A percentile compares a stretch with the other conserved stretches of the same genome.
Conservation (phyloP, 2,113 vertebrate species). For the Rousettus leschenaultii region DNA sequence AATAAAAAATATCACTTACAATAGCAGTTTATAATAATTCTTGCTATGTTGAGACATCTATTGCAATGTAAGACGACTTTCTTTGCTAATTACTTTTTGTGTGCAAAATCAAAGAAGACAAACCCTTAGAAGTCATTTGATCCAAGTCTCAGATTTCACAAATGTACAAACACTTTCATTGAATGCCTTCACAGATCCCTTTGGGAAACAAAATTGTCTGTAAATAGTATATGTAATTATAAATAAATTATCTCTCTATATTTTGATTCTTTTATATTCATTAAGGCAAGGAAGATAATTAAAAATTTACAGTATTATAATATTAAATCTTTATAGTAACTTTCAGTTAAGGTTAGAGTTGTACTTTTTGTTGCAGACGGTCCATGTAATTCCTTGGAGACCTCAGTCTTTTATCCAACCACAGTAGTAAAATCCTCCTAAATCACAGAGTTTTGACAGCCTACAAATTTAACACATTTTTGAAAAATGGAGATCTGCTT, state of each 20-base stretch:
- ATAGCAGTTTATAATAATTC: background rate
- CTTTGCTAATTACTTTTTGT: background rate
- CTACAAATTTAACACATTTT: background rate
- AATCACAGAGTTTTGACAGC: background rate
- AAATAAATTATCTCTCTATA: conserved; percentile 3
- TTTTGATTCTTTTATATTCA: background rate
- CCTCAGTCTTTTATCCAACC: conserved; percentile 13
- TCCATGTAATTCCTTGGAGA: background rate
- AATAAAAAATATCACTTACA: background rate
- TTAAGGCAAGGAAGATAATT: background rate
- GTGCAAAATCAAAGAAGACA: background rate
- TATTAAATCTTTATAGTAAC: background rate
- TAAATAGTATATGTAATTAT: background rate
- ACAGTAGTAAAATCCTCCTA: background rate
- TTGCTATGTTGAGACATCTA: background rate
- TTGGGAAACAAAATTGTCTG: background rate
- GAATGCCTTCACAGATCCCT: background rate
- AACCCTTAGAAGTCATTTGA: background rate
- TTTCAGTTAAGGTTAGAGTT: background rate
- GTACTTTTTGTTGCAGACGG: background rate
- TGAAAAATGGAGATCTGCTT: background rate
- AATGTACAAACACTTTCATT: background rate
- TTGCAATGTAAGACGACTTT: background rate
- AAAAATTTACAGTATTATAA: background rate
- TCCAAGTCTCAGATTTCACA: background rate